phyloP scores from a whole-genome alignment of 2,797 vertebrate species.

The Sebastes wilsoni region DNA sequence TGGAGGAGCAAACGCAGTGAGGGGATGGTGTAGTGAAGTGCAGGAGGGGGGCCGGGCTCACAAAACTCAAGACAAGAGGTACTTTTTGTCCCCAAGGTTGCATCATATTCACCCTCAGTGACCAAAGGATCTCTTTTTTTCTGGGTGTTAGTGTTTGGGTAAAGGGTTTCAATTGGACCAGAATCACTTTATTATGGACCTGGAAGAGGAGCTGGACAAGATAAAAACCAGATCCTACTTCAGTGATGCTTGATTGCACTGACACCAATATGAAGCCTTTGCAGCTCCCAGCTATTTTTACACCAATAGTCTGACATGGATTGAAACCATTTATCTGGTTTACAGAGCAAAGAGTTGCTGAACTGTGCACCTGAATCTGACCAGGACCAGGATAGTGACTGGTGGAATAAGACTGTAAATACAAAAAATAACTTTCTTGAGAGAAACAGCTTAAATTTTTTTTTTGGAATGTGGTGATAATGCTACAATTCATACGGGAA shows the following conservation, averaged over 20 bases:
- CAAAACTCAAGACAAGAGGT: slow-evolving; percentile 22
- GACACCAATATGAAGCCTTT: background rate
- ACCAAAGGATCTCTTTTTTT: slow-evolving; percentile 41
- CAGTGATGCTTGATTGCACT: slow-evolving; percentile 7
- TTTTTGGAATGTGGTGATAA: background rate
- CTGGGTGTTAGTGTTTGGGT: background rate
- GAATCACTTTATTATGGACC: background rate
- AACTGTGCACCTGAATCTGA: background rate
- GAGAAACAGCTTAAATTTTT: slow-evolving; percentile 1
- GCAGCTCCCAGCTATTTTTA: background rate
- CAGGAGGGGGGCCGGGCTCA: background rate
- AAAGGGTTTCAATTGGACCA: background rate
- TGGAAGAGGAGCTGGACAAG: background rate
- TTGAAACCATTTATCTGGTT: slow-evolving; percentile 10
- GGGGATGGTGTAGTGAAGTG: slow-evolving; percentile 85
- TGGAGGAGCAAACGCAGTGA: slow-evolving; percentile 94
- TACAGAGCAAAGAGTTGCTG: background rate
- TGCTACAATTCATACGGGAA: background rate
- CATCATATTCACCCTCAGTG: slow-evolving; percentile 8
- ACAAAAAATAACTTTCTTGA: background rate
- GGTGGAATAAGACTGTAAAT: slow-evolving; percentile 16
- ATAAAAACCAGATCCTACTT: slow-evolving; percentile 22
- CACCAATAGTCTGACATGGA: background rate
- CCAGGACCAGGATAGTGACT: slow-evolving; percentile 6
- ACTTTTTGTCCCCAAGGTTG: slow-evolving; percentile 1